Conservation (phyloP, 2,797 vertebrate genomes). For the Clarias pachynema region DNA sequence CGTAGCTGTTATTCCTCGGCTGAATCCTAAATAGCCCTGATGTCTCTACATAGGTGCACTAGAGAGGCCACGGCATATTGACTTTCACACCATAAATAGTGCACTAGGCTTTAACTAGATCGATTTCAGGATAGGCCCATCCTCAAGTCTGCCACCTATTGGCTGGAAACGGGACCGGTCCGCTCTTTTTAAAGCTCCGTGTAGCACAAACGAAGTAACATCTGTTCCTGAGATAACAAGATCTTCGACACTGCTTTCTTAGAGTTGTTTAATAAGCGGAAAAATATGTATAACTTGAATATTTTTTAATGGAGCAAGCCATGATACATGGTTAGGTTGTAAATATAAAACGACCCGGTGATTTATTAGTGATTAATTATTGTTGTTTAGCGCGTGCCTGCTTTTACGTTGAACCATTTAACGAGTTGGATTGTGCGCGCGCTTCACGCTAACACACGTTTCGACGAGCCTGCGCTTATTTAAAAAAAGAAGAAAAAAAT, state of each 20-base stretch:
- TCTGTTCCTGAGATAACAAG: not conserved
- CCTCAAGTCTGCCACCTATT: conserved; percentile 19
- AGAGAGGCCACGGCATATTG: not conserved
- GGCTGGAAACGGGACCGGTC: not conserved
- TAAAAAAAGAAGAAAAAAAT: conserved; percentile 71
- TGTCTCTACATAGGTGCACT: not conserved
- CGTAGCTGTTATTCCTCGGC: conserved; percentile 3
- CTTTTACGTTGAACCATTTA: conserved; percentile 27
- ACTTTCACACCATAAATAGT: not conserved
- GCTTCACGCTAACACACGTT: not conserved
- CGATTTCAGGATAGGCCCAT: not conserved
- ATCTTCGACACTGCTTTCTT: not conserved
- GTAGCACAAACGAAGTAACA: not conserved
- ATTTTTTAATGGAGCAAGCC: not conserved
- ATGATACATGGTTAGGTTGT: not conserved
- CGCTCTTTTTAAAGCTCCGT: not conserved
- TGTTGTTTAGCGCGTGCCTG: not conserved
- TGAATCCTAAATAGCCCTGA: not conserved
- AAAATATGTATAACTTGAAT: not conserved
- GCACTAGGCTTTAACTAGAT: not conserved
- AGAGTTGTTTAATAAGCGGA: not conserved
- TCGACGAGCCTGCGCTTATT: conserved; percentile 63
- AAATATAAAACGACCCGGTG: not conserved
- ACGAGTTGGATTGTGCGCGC: not conserved
- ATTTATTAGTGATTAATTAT: not conserved